These are phyloP conservation scores for Streptopelia turtur DNA, from an alignment of 2,797 vertebrate genomes.

Conservation along the genomic window DNA sequence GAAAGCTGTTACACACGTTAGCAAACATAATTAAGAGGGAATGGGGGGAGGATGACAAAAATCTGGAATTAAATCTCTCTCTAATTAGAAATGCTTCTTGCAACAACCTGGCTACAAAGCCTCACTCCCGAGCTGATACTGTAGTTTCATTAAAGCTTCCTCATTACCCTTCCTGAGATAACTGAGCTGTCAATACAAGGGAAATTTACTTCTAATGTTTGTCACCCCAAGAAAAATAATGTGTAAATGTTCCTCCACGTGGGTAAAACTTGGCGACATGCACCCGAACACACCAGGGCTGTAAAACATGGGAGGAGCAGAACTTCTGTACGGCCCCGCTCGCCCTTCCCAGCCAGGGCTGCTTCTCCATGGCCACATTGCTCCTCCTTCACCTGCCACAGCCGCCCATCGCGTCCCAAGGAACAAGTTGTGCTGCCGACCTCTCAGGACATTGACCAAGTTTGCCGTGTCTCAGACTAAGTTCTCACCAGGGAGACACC, in stretches of 20 bases:
- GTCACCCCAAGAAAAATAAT: not conserved
- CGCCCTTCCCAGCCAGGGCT: not conserved
- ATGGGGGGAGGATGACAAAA: not conserved
- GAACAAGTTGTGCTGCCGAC: not conserved
- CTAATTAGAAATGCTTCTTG: conserved; percentile 29
- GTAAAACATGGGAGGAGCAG: not conserved
- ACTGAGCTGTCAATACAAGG: not conserved
- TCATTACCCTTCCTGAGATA: not conserved
- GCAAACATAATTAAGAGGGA: not conserved
- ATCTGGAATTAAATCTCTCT: conserved; percentile 17
- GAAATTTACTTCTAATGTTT: not conserved
- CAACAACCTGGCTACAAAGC: not conserved
- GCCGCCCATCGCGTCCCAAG: accelerated
- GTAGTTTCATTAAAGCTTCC: conserved; percentile 39
- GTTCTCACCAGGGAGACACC: accelerated
- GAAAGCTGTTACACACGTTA: conserved; percentile 24
- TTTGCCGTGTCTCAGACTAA: not conserved
- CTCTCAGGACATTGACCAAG: not conserved
- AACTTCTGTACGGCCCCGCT: not conserved
- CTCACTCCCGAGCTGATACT: not conserved
- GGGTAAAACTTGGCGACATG: not conserved
- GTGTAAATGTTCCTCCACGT: accelerated
- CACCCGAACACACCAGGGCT: not conserved
- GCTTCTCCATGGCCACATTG: not conserved
- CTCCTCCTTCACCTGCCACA: not conserved